These are phyloP conservation scores for Bos javanicus DNA, from an alignment of 2,113 vertebrate species.

Conservation along the genomic window DNA sequence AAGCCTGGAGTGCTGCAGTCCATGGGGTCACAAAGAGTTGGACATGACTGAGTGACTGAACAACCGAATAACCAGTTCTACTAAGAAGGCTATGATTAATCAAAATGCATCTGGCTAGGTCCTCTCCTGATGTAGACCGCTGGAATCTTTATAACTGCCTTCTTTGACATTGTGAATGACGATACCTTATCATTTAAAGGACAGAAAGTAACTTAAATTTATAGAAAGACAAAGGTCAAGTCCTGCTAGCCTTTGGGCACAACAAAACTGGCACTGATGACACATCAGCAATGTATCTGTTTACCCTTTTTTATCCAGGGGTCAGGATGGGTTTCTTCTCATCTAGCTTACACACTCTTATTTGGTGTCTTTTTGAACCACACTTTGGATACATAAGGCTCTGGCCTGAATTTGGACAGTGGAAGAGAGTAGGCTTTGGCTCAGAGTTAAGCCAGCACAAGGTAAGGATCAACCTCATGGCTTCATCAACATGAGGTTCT, in stretches of 20 bases:
- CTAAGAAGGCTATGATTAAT: slow-evolving; percentile 9
- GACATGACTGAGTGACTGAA: background rate
- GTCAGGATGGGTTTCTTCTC: background rate
- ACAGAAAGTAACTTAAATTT: background rate
- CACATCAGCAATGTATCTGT: background rate
- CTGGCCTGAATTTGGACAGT: background rate
- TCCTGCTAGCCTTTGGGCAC: background rate
- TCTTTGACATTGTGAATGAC: background rate
- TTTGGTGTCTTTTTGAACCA: background rate
- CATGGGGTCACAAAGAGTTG: background rate
- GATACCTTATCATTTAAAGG: background rate
- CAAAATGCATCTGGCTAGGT: background rate
- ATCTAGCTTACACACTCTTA: background rate
- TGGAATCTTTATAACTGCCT: background rate
- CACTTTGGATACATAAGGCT: background rate
- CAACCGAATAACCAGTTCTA: background rate
- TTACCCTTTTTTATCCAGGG: background rate
- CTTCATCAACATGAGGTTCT: background rate
- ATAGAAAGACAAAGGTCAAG: background rate
- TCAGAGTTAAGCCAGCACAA: background rate
- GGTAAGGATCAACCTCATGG: background rate
- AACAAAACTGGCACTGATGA: background rate
- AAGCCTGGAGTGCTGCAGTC: background rate
- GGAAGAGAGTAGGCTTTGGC: background rate
- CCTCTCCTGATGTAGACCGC: background rate